Percentiles rank a stretch among this genome's conserved stretches.
Evolutionary conservation across 2,797 vertebrate species (phyloP).

Genomic region (Cuniculus paca): DNA sequence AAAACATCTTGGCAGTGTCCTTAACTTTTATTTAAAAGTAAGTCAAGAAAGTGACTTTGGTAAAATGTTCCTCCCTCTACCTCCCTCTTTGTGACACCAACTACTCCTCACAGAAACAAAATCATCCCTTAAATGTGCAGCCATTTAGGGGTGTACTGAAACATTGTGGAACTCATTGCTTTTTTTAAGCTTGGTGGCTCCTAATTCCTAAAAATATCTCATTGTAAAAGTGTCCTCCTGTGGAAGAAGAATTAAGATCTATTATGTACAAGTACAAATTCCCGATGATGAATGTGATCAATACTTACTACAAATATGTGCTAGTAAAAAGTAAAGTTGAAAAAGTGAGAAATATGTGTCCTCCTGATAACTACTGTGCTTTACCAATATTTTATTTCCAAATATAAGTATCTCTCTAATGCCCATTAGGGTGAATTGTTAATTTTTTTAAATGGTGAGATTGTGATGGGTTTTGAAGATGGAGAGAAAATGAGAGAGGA

Average conservation of each 20-base stretch:
- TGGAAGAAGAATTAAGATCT: background rate
- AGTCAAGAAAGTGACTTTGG: constrained; percentile 69
- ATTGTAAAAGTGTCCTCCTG: constrained; percentile 77
- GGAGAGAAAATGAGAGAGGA: constrained; percentile 19
- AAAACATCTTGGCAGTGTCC: constrained; percentile 28
- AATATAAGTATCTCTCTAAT: constrained; percentile 62
- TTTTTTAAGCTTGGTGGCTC: constrained; percentile 47
- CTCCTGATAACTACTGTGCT: constrained; percentile 74
- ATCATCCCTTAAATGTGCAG: background rate
- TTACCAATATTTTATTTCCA: constrained; percentile 77
- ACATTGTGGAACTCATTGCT: constrained; percentile 63
- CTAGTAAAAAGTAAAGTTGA: background rate
- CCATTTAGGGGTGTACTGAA: constrained; percentile 74
- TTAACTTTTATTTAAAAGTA: constrained; percentile 74
- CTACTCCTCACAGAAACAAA: constrained; percentile 65
- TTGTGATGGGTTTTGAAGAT: constrained; percentile 77
- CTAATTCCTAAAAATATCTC: constrained; percentile 80
- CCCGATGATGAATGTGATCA: background rate
- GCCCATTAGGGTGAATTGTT: constrained; percentile 36
- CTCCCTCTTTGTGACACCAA: constrained; percentile 35
- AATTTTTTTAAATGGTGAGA: constrained; percentile 82
- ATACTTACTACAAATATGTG: background rate
- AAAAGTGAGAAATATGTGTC: constrained; percentile 63
- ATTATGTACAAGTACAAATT: background rate
- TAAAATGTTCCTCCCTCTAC: background rate